phyloP scores from a whole-genome alignment of 2,797 vertebrate genomes.

The Gymnothorax javanicus region DNA sequence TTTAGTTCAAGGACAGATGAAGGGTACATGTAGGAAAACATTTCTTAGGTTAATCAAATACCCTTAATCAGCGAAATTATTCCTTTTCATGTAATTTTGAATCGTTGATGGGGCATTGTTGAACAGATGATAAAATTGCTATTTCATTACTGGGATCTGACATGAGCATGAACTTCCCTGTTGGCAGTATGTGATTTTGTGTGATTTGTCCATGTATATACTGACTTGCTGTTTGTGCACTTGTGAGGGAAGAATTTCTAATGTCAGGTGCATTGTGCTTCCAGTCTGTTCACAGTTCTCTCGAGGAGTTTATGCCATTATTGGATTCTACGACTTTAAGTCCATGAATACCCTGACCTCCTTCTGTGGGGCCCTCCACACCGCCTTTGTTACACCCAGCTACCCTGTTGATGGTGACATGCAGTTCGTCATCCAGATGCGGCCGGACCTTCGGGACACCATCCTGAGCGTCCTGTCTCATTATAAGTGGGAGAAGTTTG shows the following conservation, averaged over 20 bases:
- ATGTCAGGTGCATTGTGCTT: slow-evolving; percentile 28
- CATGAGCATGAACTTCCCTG: neutral
- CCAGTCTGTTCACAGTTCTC: slow-evolving; percentile 99
- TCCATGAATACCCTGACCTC: slow-evolving; percentile 98
- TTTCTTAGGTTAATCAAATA: neutral
- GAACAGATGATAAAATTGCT: neutral
- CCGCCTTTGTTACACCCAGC: slow-evolving; percentile 96
- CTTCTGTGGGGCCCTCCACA: slow-evolving; percentile 96
- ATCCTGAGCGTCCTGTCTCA: slow-evolving; percentile 88
- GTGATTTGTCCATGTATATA: slow-evolving; percentile 1
- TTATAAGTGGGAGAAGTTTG: slow-evolving; percentile 97
- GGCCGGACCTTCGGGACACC: slow-evolving; percentile 85
- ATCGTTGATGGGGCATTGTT: neutral
- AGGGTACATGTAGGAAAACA: slow-evolving; percentile 52
- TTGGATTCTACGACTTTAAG: slow-evolving; percentile 98
- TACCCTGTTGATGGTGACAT: slow-evolving; percentile 93
- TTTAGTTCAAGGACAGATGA: slow-evolving; percentile 68
- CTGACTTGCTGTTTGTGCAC: neutral
- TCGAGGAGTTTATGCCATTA: slow-evolving; percentile 95
- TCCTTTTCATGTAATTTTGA: neutral
- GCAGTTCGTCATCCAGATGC: slow-evolving; percentile 98
- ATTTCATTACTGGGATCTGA: neutral
- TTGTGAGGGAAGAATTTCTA: neutral
- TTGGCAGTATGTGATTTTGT: neutral
- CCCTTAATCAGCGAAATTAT: neutral